A percentile compares a stretch with the other conserved stretches of the same genome.
phyloP scores from a whole-genome alignment of 2,888 invertebrate species.

The Conops quadrifasciatus region DNA sequence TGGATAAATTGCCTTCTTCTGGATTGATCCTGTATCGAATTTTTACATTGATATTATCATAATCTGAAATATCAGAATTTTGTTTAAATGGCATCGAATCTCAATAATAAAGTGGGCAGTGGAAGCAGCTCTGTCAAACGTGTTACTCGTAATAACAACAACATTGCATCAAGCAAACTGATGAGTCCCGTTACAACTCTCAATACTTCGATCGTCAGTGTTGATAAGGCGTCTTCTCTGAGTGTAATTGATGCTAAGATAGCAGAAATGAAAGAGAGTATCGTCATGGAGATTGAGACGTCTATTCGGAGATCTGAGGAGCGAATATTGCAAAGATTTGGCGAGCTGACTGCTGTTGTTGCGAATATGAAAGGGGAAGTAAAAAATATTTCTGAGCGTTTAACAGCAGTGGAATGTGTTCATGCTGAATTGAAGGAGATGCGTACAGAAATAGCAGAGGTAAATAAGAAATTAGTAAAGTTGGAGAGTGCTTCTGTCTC shows the following conservation, averaged over 20 bases:
- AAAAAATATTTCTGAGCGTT: neutral
- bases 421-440: neutral
- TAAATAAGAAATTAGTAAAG: neutral
- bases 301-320: neutral
- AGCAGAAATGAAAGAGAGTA: neutral
- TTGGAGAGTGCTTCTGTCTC: neutral
- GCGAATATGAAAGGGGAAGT: neutral
- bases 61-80: too few relatives aligned
- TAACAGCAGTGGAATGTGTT: neutral
- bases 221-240: slow-evolving; percentile 3
- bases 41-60: too few relatives aligned
- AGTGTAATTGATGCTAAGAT: neutral
- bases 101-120: too few relatives aligned
- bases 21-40: too few relatives aligned
- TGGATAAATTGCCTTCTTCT: too few relatives aligned
- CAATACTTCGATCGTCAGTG: too few relatives aligned
- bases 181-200: too few relatives aligned
- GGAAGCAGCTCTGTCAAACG: too few relatives aligned
- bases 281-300: neutral
- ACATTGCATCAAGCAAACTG: too few relatives aligned
- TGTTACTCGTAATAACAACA: too few relatives aligned
- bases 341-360: neutral
- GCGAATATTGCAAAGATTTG: neutral
- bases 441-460: neutral
- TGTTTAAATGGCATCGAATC: too few relatives aligned